Evolutionary conservation across 2,797 vertebrate genomes (phyloP).

Genomic region (Anguilla pacifica): DNA sequence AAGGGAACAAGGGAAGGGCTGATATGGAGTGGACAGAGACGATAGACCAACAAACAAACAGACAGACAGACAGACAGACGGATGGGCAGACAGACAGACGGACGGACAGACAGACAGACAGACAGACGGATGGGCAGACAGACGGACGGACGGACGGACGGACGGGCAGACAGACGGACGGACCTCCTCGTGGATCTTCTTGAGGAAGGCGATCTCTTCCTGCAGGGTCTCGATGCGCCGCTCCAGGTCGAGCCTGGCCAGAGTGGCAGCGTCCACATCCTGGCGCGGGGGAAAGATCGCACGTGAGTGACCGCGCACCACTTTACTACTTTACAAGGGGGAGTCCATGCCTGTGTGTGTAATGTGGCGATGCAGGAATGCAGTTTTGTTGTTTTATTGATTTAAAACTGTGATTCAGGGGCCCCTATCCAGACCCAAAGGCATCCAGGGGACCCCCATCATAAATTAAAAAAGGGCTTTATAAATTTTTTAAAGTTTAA

Average conservation of each 20-base stretch:
- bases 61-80: background rate
- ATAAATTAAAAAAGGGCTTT: too few relatives aligned
- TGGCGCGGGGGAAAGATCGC: conserved; percentile 46
- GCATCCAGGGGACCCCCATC: too few relatives aligned
- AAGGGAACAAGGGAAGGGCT: background rate
- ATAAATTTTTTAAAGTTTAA: background rate
- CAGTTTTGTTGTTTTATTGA: too few relatives aligned
- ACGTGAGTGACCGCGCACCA: background rate
- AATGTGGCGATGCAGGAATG: background rate
- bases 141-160: background rate
- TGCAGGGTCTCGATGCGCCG: conserved; percentile 91
- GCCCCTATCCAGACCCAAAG: too few relatives aligned
- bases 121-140: too few relatives aligned
- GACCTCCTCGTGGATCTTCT: conserved; percentile 95
- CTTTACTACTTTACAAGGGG: background rate
- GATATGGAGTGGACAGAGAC: background rate
- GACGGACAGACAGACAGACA: too few relatives aligned
- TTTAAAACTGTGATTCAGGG: too few relatives aligned
- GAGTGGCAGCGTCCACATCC: conserved; percentile 91
- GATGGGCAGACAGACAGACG: too few relatives aligned
- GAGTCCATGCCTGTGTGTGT: background rate
- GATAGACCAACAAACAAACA: background rate
- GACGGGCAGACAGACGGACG: background rate
- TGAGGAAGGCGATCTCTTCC: conserved; percentile 94
- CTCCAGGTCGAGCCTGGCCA: conserved; percentile 90